Conservation (phyloP, 2,888 invertebrate genomes). For the Nebria salina region DNA sequence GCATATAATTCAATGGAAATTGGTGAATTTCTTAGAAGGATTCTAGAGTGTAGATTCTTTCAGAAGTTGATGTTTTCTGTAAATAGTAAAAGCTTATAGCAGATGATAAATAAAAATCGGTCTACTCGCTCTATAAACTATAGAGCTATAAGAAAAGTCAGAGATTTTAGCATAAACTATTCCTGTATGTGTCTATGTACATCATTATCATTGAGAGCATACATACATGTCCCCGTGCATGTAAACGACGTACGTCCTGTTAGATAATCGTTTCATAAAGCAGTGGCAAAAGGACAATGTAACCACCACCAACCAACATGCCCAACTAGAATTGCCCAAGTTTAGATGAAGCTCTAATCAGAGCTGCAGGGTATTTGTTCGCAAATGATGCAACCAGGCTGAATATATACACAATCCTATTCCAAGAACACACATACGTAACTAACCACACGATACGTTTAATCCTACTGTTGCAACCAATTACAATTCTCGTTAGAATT, state of each 20-base stretch:
- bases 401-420: not conserved
- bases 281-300: conserved; percentile 34
- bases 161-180: not conserved
- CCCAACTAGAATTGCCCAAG: conserved; percentile 34
- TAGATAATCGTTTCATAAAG: conserved; percentile 33
- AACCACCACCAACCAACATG: conserved; percentile 13
- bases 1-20: too few relatives aligned
- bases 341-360: conserved; percentile 44
- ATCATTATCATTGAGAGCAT: not conserved
- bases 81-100: too few relatives aligned
- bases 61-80: too few relatives aligned
- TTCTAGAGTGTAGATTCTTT: too few relatives aligned
- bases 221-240: not conserved
- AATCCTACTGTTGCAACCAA: not conserved
- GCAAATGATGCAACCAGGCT: conserved; percentile 21
- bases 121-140: too few relatives aligned
- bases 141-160: too few relatives aligned
- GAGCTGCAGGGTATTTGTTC: conserved; percentile 35
- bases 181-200: not conserved
- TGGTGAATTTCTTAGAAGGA: too few relatives aligned
- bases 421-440: not conserved
- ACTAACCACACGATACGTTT: not conserved
- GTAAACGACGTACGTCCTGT: not conserved
- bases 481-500: not conserved
- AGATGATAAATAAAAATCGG: too few relatives aligned